Percentiles rank a stretch among this genome's conserved stretches.
These are phyloP conservation scores for Aporophyla nigra DNA, from an alignment of 2,888 invertebrate genomes.

Conservation along the genomic window DNA sequence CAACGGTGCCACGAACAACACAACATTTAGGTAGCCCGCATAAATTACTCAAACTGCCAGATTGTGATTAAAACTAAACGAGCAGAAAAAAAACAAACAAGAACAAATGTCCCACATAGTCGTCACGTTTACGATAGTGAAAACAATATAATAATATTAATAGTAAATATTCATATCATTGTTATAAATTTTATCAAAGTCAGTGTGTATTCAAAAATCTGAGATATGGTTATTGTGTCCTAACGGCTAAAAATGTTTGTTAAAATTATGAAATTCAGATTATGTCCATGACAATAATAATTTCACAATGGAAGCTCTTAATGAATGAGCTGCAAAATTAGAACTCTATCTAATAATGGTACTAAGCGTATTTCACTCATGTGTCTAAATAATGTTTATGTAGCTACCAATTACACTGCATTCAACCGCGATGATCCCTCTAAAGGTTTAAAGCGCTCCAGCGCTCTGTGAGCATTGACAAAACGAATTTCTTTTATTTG, in stretches of 20 bases:
- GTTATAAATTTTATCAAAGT: no score
- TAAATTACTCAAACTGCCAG: no score
- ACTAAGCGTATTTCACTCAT: conserved; percentile 39
- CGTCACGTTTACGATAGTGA: no score
- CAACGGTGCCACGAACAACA: no score
- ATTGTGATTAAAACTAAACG: no score
- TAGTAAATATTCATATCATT: no score
- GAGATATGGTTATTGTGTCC: no score
- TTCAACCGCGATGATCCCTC: conserved; percentile 41
- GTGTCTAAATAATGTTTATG: conserved; percentile 53
- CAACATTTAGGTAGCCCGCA: no score
- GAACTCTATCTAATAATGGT: conserved; percentile 23
- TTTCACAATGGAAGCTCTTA: background rate
- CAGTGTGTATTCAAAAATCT: no score
- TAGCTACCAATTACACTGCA: conserved; percentile 29
- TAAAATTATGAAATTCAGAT: background rate
- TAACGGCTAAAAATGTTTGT: background rate
- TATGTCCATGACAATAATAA: background rate
- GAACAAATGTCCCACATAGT: no score
- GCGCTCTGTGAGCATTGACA: conserved; percentile 26
- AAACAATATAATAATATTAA: no score
- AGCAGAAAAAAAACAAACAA: no score
- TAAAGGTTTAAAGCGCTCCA: conserved; percentile 14
- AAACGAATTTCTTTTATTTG: conserved; percentile 38
- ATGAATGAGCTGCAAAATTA: conserved; percentile 4